Conservation (phyloP, 2,113 vertebrate genomes). For the Muntiacus reevesi region DNA sequence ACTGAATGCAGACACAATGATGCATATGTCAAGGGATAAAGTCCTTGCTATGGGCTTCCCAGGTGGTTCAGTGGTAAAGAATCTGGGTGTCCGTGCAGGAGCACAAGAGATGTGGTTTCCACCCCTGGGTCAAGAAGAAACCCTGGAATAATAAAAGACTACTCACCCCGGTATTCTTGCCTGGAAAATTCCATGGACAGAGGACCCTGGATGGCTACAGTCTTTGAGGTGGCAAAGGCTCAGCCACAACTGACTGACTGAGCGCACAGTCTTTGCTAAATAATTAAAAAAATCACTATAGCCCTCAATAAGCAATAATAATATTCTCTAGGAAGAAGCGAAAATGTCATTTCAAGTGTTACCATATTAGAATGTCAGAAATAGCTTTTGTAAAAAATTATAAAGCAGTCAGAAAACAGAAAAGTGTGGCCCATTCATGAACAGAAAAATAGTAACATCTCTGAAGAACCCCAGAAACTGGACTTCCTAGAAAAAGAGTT, state of each 20-base stretch:
- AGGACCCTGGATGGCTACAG: neutral
- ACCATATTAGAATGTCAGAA: neutral
- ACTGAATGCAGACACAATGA: neutral
- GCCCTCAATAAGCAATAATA: neutral
- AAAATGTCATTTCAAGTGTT: neutral
- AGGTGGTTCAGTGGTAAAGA: neutral
- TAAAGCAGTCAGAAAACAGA: neutral
- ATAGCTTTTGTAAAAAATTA: neutral
- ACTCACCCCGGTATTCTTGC: neutral
- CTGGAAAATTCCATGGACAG: neutral
- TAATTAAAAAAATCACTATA: neutral
- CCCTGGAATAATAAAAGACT: neutral
- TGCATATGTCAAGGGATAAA: neutral
- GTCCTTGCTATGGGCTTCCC: neutral
- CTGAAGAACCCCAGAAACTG: neutral
- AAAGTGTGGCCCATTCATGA: neutral
- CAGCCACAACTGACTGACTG: neutral
- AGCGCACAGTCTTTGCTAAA: neutral
- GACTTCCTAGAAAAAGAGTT: neutral
- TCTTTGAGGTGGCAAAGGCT: neutral
- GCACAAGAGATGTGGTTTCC: neutral
- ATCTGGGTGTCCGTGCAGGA: neutral
- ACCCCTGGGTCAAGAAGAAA: neutral
- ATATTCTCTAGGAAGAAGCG: fast-evolving
- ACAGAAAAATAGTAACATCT: neutral